phyloP scores from a whole-genome alignment of 1,140 invertebrate species.

The Drosophila chauvacae region DNA sequence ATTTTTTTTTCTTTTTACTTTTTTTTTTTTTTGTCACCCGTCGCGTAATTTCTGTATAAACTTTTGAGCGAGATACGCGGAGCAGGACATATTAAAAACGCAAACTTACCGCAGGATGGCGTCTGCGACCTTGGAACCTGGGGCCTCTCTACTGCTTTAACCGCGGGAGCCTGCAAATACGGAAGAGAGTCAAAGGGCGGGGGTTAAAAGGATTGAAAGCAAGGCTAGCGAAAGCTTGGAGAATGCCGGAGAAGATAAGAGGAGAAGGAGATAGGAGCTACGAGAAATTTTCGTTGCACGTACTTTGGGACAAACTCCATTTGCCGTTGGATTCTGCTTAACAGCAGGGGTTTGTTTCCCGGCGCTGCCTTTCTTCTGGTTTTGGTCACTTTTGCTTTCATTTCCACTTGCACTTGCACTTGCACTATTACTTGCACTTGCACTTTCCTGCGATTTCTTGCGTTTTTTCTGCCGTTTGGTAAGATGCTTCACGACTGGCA shows the following conservation, averaged over 20 bases:
- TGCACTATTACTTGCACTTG: neutral
- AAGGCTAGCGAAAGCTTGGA: too few species aligned
- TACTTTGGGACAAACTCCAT: neutral
- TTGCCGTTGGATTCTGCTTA: neutral
- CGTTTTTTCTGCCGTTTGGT: conserved; percentile 5
- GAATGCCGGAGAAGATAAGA: too few species aligned
- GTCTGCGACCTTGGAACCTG: too few species aligned
- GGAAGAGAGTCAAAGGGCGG: neutral
- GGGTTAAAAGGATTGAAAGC: neutral
- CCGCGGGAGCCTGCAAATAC: neutral
- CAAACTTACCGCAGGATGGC: neutral
- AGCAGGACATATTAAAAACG: too few species aligned
- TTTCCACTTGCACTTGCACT: neutral
- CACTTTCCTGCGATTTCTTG: neutral
- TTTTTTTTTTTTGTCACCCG: neutral
- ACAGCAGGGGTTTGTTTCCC: neutral
- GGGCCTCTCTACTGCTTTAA: neutral
- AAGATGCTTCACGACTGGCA: neutral
- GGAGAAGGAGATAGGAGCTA: too few species aligned
- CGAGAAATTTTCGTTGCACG: neutral
- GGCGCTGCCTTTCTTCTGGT: neutral
- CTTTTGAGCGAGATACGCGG: too few species aligned
- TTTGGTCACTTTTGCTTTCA: neutral
- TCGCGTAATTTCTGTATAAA: too few species aligned
- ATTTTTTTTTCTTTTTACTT: neutral